A percentile compares a stretch with the other conserved stretches of the same genome.
These are phyloP conservation scores for Zaprionus gabonicus DNA, from an alignment of 1,140 invertebrate species.

Conservation along the genomic window DNA sequence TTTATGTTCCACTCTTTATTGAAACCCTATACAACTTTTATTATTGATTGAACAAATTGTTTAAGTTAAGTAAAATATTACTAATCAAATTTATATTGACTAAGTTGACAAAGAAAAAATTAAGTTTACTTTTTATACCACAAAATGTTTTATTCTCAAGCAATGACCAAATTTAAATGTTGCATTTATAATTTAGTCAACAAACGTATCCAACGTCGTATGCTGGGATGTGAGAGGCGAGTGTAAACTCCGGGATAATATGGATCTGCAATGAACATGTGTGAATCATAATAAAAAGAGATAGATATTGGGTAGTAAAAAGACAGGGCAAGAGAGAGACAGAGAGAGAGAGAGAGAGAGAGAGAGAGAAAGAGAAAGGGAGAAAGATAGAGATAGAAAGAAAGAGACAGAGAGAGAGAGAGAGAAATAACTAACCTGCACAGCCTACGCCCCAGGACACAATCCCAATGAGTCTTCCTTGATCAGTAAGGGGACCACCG, in stretches of 20 bases:
- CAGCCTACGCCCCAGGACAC: slow-evolving; percentile 89
- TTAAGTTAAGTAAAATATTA: neutral
- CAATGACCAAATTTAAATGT: neutral
- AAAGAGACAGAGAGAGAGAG: neutral
- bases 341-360: neutral
- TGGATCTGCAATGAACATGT: slow-evolving; percentile 64
- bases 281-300: neutral
- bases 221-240: slow-evolving; percentile 83
- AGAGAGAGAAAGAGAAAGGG: neutral
- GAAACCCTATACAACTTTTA: neutral
- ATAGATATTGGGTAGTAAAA: neutral
- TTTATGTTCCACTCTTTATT: neutral
- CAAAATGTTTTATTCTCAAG: slow-evolving; percentile 18
- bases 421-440: slow-evolving; percentile 58
- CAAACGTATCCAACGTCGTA: slow-evolving; percentile 76
- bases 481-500: slow-evolving; percentile 85
- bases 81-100: neutral
- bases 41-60: neutral
- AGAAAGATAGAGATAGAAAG: neutral
- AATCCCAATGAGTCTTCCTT: slow-evolving; percentile 85
- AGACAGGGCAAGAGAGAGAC: too few relatives aligned
- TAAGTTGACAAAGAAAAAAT: neutral
- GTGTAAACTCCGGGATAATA: slow-evolving; percentile 88
- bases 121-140: neutral
- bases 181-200: slow-evolving; percentile 63